Conservation (phyloP, 2,888 invertebrate species). For the Spodoptera picta region DNA sequence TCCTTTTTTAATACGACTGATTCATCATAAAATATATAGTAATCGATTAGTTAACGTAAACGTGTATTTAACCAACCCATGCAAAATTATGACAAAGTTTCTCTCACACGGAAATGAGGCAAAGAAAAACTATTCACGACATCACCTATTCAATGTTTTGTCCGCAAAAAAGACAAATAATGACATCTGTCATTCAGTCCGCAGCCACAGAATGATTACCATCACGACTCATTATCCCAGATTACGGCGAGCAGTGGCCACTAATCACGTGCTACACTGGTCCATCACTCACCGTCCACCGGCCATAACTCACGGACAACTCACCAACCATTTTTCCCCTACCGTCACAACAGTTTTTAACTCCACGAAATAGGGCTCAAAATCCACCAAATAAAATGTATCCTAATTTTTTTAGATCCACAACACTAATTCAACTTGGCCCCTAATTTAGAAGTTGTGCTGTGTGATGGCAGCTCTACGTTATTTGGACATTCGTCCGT, state of each 20-base stretch:
- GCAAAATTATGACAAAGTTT: conserved; percentile 6
- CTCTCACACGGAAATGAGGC: not conserved
- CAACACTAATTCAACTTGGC: conserved; percentile 65
- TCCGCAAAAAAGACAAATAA: conserved; percentile 47
- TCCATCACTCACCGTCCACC: conserved; percentile 78
- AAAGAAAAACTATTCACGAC: conserved; percentile 11
- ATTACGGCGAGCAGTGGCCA: conserved; percentile 77
- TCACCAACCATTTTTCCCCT: conserved; percentile 47
- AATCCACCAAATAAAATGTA: conserved; percentile 47
- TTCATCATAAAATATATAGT: not conserved
- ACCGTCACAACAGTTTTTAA: conserved; percentile 45
- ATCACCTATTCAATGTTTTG: conserved; percentile 12
- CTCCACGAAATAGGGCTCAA: conserved; percentile 56
- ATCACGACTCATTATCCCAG: conserved; percentile 80
- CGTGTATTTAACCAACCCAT: not conserved
- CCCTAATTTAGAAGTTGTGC: conserved; percentile 48
- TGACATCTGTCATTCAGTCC: conserved; percentile 59
- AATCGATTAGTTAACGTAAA: conserved; percentile 23
- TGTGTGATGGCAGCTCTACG: conserved; percentile 55
- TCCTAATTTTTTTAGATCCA: conserved; percentile 64
- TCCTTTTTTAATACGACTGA: not conserved
- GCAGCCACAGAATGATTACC: conserved; percentile 58
- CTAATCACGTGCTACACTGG: conserved; percentile 83
- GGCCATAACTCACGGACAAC: conserved; percentile 60
- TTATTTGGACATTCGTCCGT: conserved; percentile 71